Conservation (phyloP, 1,140 invertebrate species). For the Tetramorium alpestre region DNA sequence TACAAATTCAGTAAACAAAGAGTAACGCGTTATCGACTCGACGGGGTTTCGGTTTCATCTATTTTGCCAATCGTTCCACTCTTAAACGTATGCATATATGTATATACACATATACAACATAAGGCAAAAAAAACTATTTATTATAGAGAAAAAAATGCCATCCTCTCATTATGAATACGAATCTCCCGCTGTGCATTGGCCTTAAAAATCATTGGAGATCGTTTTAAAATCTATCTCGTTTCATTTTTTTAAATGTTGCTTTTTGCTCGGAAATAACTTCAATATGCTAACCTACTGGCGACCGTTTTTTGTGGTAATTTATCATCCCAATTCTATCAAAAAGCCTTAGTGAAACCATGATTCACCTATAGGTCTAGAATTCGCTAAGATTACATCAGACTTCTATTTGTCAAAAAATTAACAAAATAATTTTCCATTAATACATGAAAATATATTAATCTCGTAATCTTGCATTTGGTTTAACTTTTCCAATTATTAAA, state of each 20-base stretch:
- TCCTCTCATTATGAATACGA: conserved; percentile 83
- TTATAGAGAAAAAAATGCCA: conserved; percentile 66
- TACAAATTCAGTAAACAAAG: conserved; percentile 83
- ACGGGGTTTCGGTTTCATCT: conserved; percentile 69
- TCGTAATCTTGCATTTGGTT: not conserved
- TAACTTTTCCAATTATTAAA: not conserved
- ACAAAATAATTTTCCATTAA: not conserved
- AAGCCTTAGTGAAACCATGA: not conserved
- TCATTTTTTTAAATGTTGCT: conserved; percentile 25
- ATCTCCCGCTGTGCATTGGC: conserved; percentile 77
- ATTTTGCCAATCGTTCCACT: conserved; percentile 10
- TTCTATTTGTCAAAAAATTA: not conserved
- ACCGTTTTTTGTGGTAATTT: not conserved
- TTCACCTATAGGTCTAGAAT: not conserved
- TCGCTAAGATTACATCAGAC: not conserved
- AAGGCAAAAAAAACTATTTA: conserved; percentile 42
- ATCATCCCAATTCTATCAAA: not conserved
- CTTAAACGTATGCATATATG: not conserved
- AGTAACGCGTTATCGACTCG: conserved; percentile 79
- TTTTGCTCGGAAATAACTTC: not conserved
- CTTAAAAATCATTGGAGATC: conserved; percentile 76
- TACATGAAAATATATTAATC: not conserved
- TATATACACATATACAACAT: not conserved
- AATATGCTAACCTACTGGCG: not conserved
- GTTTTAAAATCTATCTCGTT: conserved; percentile 70